Evolutionary conservation across 2,797 vertebrate species (phyloP).

Genomic region (Tarsius wallacei): DNA sequence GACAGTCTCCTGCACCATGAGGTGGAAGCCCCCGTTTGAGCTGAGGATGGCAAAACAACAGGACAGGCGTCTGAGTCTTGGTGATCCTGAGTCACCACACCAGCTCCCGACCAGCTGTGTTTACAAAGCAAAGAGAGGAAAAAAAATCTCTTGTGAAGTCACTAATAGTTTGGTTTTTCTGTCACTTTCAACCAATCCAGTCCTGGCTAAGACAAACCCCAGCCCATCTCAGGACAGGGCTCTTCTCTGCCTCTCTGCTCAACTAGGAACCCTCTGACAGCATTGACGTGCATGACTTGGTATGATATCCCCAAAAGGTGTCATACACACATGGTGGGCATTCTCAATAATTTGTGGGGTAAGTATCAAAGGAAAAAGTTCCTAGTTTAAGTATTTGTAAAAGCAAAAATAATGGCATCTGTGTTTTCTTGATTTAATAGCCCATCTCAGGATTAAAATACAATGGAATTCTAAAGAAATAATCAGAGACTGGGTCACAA

Average conservation of each 20-base stretch:
- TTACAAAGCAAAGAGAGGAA: background rate
- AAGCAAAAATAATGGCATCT: background rate
- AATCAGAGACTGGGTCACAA: background rate
- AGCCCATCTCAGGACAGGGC: background rate
- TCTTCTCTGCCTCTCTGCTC: background rate
- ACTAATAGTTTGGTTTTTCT: background rate
- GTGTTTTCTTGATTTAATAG: background rate
- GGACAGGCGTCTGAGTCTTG: background rate
- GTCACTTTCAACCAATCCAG: background rate
- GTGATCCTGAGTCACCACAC: accelerated
- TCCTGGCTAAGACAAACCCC: accelerated
- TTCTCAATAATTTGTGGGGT: background rate
- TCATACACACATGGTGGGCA: background rate
- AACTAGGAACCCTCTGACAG: accelerated
- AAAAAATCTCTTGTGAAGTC: background rate
- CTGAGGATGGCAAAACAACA: background rate
- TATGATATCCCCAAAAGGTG: accelerated
- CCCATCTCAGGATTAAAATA: constrained; percentile 8
- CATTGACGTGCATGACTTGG: background rate
- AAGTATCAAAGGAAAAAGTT: background rate
- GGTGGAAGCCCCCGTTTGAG: background rate
- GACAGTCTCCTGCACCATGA: background rate
- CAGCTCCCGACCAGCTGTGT: background rate
- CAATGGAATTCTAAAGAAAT: background rate
- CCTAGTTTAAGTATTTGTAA: background rate